Conservation (phyloP, 2,888 invertebrate species). For the Synanthedon vespiformis region DNA sequence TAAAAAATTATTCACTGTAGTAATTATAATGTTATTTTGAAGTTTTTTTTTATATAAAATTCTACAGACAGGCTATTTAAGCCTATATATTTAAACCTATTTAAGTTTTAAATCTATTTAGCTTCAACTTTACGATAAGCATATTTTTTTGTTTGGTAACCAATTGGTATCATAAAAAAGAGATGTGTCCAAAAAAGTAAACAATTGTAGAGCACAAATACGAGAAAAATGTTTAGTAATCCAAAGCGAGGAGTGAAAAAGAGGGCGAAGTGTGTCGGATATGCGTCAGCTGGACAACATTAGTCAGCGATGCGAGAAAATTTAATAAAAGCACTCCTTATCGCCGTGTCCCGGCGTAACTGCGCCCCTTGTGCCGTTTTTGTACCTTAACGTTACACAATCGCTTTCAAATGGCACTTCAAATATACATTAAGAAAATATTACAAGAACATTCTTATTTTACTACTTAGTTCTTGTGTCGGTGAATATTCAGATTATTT, state of each 20-base stretch:
- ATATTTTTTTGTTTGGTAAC: neutral
- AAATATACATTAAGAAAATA: neutral
- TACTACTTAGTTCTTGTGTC: too few relatives aligned
- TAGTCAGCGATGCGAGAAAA: slow-evolving; percentile 63
- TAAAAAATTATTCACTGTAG: too few relatives aligned
- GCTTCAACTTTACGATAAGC: too few relatives aligned
- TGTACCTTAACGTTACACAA: slow-evolving; percentile 13
- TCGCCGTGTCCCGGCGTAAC: slow-evolving; percentile 6
- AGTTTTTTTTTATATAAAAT: too few relatives aligned
- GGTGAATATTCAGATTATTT: too few relatives aligned
- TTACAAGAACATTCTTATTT: neutral
- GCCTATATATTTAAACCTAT: too few relatives aligned
- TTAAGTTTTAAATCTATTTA: too few relatives aligned
- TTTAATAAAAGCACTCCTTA: slow-evolving; percentile 64
- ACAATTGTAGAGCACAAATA: neutral
- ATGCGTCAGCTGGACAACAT: slow-evolving; percentile 61
- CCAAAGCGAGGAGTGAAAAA: slow-evolving; percentile 34
- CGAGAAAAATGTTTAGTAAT: slow-evolving; percentile 26
- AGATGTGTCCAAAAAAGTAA: neutral
- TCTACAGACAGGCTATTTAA: too few relatives aligned
- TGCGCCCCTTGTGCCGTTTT: slow-evolving; percentile 12
- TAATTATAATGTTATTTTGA: too few relatives aligned
- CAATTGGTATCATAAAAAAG: neutral
- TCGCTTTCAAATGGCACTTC: neutral
- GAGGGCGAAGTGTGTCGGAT: slow-evolving; percentile 43